Conservation (phyloP, 2,888 invertebrate genomes). For the Thecophora atra region DNA sequence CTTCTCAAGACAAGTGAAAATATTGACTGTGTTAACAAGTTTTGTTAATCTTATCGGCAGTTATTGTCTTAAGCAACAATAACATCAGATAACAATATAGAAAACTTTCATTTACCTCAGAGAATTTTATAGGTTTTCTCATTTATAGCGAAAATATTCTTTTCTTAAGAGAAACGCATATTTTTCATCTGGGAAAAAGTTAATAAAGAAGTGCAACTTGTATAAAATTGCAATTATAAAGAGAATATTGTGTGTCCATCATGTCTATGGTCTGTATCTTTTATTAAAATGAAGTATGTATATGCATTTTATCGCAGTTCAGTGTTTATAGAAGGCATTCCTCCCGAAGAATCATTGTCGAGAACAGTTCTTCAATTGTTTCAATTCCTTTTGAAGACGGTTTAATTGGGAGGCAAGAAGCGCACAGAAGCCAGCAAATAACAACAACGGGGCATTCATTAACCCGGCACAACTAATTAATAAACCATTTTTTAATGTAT, state of each 20-base stretch:
- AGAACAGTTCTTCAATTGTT: conserved; percentile 19
- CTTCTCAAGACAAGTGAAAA: neutral
- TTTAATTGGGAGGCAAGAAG: conserved; percentile 13
- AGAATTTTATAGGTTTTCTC: too few relatives aligned
- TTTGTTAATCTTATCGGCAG: neutral
- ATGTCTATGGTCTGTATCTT: neutral
- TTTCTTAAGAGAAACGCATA: too few relatives aligned
- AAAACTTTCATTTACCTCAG: too few relatives aligned
- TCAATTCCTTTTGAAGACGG: neutral
- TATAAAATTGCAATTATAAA: too few relatives aligned
- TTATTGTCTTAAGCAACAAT: neutral
- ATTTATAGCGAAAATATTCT: too few relatives aligned
- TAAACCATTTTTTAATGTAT: conserved; percentile 29
- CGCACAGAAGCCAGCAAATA: neutral
- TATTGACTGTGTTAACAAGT: neutral
- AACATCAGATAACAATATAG: too few relatives aligned
- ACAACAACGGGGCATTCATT: neutral
- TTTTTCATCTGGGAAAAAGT: too few relatives aligned
- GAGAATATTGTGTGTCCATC: neutral
- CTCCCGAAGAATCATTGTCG: neutral
- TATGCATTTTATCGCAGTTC: too few relatives aligned
- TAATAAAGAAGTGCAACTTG: too few relatives aligned
- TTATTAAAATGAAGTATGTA: neutral
- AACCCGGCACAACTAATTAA: conserved; percentile 9
- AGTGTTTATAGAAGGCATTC: conserved; percentile 2